Conservation (phyloP, 2,888 invertebrate genomes). For the Zygaena filipendulae region DNA sequence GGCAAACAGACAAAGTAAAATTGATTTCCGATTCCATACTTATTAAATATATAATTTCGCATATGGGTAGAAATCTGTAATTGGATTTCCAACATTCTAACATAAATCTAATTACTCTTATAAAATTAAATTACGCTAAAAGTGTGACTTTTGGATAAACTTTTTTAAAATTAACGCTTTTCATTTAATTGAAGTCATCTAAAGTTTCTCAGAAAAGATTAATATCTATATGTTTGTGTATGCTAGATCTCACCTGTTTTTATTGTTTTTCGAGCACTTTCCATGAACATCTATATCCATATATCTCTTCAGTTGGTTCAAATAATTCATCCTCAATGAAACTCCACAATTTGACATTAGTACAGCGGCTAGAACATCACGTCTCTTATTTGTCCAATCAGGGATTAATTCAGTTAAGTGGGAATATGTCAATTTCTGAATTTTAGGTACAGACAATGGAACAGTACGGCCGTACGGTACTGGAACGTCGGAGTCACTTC, state of each 20-base stretch:
- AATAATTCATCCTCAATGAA: conserved; percentile 58
- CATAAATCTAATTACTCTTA: no score
- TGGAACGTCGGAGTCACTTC: conserved; percentile 72
- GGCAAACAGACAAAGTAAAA: no score
- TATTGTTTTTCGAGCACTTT: conserved; percentile 44
- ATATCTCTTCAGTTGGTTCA: conserved; percentile 64
- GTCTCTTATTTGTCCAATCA: conserved; percentile 46
- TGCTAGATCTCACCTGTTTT: conserved; percentile 23
- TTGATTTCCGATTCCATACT: no score
- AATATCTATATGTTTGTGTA: no score
- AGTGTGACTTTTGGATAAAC: no score
- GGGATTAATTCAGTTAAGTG: conserved; percentile 28
- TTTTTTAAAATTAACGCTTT: no score
- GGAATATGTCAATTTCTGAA: conserved; percentile 11
- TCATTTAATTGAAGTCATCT: no score
- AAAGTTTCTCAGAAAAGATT: no score
- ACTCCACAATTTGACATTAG: conserved; percentile 70
- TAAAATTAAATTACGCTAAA: no score
- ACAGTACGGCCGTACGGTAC: conserved; percentile 74
- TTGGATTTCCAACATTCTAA: no score
- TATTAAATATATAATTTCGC: no score
- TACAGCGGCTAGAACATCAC: conserved; percentile 56
- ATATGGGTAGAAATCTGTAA: no score
- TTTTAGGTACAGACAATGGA: conserved; percentile 20
- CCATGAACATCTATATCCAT: conserved; percentile 71